Evolutionary conservation across 2,888 invertebrate species (phyloP).

Genomic region (Pseudoips prasinana): DNA sequence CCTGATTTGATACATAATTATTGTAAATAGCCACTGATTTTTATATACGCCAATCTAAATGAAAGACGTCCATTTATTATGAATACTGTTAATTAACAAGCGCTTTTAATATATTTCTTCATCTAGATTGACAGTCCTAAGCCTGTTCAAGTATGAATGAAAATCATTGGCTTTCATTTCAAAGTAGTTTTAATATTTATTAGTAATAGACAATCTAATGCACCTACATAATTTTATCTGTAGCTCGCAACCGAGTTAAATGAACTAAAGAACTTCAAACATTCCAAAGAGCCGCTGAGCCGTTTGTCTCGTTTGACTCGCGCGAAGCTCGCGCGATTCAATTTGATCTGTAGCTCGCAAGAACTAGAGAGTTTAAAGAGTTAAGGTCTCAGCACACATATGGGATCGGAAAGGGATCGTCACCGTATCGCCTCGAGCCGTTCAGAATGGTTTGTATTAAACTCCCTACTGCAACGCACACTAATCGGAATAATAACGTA

Average conservation of each 20-base stretch:
- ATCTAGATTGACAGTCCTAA: constrained; percentile 1
- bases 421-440: constrained; percentile 17
- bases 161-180: background rate
- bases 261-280: no score
- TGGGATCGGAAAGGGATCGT: constrained; percentile 8
- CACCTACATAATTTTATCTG: no score
- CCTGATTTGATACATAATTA: background rate
- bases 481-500: constrained; percentile 20
- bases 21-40: background rate
- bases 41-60: background rate
- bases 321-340: no score
- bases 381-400: constrained; percentile 5
- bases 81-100: no score
- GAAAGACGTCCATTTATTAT: background rate
- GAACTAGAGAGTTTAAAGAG: no score
- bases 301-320: no score
- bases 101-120: background rate
- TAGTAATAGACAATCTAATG: no score
- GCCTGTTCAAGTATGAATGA: background rate
- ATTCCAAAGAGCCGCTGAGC: no score
- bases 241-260: no score
- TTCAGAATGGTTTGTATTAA: constrained; percentile 19
- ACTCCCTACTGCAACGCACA: constrained; percentile 19
- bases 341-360: no score
- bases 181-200: no score